Evolutionary conservation across 2,113 vertebrate species (phyloP).

Genomic region (Verasper variegatus): DNA sequence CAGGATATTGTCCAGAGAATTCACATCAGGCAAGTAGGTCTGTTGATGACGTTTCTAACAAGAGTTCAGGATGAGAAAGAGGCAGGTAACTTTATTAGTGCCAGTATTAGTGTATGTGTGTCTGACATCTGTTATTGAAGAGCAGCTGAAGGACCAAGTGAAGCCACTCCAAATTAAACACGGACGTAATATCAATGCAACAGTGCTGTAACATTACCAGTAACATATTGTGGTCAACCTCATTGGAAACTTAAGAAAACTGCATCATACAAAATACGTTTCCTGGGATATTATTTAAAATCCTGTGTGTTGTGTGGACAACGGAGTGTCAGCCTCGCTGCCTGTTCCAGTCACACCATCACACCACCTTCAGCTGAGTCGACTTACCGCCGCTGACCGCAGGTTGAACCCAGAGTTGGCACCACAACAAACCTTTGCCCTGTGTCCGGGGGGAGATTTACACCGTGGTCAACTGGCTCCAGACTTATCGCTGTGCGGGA

Average conservation of each 20-base stretch:
- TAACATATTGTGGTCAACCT: too few species aligned
- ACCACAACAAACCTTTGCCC: slow-evolving; percentile 69
- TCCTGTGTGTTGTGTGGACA: neutral
- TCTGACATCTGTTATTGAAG: neutral
- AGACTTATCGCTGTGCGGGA: slow-evolving; percentile 38
- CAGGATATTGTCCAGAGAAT: too few species aligned
- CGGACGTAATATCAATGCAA: neutral
- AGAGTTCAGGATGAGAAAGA: too few species aligned
- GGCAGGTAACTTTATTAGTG: too few species aligned
- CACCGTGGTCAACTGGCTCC: slow-evolving; percentile 45
- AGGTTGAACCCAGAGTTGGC: slow-evolving; percentile 52
- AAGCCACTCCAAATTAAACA: neutral
- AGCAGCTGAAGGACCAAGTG: neutral
- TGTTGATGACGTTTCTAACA: too few species aligned
- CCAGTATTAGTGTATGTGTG: too few species aligned
- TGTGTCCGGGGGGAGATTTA: slow-evolving; percentile 58
- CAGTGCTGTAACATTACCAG: neutral
- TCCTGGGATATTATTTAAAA: neutral
- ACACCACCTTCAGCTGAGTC: slow-evolving; percentile 68
- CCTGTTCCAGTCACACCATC: slow-evolving; percentile 20
- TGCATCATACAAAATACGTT: neutral
- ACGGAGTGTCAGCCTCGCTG: neutral
- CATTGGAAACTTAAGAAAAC: neutral
- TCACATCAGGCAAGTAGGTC: too few species aligned
- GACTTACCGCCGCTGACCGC: slow-evolving; percentile 65